Base-by-base conservation (phyloP, 2,797 vertebrate genomes). In the Neosalanx taihuensis region DNA sequence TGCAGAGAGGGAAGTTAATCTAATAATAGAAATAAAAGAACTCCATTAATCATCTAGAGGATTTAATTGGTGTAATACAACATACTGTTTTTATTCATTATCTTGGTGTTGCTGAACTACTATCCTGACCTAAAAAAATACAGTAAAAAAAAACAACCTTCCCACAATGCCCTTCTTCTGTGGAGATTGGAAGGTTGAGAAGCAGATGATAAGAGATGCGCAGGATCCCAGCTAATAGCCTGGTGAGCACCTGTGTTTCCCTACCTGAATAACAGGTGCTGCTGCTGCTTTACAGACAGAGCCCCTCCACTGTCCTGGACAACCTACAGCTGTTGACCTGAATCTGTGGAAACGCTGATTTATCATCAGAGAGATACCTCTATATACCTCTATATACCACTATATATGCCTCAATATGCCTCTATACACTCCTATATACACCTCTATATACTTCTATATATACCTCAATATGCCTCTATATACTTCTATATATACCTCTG, bases 301-400 rank as follows among this genome's bases (percentile, higher is more conserved):
- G 1, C n/a, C n/a, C 58, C 23, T 60, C 58, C 12, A 12, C 12
- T 30, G 26, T 3, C 6, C 7, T 10, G 13, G 26, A 12, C 30
- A 31, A 9, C 6, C 15, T 49, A 0, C 18, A 35, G 26, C 33
- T 37, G n/a, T 49, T 49, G 57, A 5, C 53, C 31, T 5, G 15
- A 18, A 23, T 15, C 41, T 66, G 64, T 51, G 64, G 49, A 51
- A 66, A 66, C 15, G 29, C 41, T 59, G 31, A 61, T 17, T 64
- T 37, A 60, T 46, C 67, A 57, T 49, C 15, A 26, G 23, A 46
- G 41, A 0, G 23, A 26, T 26, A 26, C 23, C 23, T 26, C 23
- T 26, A 26, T 26, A 26, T 26, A 26, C 23, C 23, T 26, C 23
- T 26, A 26, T 1, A 1, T 26, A 26, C 23, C 23, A 1, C 23